Evolutionary conservation across 2,797 vertebrate genomes (phyloP).

Genomic region (Lacerta viridis): DNA sequence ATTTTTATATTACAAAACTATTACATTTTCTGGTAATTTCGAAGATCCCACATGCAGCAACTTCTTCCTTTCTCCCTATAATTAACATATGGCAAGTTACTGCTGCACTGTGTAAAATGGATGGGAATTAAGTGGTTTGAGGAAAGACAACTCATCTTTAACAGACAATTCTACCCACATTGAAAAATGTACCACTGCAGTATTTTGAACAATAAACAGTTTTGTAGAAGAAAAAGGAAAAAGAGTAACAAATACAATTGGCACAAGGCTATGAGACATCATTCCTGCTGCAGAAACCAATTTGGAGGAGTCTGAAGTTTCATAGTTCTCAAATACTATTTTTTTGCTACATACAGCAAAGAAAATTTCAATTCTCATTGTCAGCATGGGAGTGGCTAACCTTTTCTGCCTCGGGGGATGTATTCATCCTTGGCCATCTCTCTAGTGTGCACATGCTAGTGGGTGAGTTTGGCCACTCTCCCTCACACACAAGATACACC

Average conservation of each 20-base stretch:
- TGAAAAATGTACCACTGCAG: not conserved
- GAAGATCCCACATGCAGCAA: not conserved
- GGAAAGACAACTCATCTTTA: conserved; percentile 8
- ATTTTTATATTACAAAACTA: not conserved
- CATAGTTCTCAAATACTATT: not conserved
- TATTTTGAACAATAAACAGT: not conserved
- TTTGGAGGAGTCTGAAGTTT: not conserved
- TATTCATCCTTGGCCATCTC: too few relatives aligned
- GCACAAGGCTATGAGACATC: not conserved
- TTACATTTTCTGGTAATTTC: conserved; percentile 8
- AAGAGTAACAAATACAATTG: not conserved
- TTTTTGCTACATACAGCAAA: not conserved
- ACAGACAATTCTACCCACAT: conserved; percentile 2
- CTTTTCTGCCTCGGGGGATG: too few relatives aligned
- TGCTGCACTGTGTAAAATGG: conserved; percentile 10
- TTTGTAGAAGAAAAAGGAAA: too few relatives aligned
- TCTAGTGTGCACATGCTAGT: too few relatives aligned
- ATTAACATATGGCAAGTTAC: not conserved
- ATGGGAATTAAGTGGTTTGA: not conserved
- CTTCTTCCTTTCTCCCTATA: not conserved
- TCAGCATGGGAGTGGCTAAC: not conserved
- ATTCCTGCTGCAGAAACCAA: not conserved
- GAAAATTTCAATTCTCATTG: not conserved
- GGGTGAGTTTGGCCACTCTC: too few relatives aligned
- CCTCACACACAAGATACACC: too few relatives aligned